Conservation (phyloP, 2,888 invertebrate species). For the Sthenelais limicola region DNA sequence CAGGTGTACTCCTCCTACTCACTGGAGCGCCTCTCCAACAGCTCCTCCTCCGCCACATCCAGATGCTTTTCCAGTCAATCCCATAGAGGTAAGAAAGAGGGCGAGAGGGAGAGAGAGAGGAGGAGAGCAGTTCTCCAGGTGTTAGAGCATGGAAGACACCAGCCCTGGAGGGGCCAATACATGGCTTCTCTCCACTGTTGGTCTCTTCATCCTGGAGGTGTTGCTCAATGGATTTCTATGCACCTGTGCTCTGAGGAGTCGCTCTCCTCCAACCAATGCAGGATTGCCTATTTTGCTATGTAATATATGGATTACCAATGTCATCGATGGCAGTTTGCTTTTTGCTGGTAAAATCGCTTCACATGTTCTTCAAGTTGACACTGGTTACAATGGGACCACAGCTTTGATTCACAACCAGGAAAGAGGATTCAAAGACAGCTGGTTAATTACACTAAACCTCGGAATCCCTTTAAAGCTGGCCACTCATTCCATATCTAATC, state of each 20-base stretch:
- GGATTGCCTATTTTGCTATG: slow-evolving; percentile 13
- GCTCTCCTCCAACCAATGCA: neutral
- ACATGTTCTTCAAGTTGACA: neutral
- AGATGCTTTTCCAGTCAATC: no score
- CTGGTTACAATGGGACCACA: slow-evolving; percentile 8
- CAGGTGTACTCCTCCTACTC: no score
- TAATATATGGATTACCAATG: slow-evolving; percentile 33
- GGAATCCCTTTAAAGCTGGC: slow-evolving; percentile 38
- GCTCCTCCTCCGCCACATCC: no score
- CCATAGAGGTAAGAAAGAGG: no score
- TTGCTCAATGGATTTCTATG: slow-evolving; percentile 15
- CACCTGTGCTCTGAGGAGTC: slow-evolving; percentile 6
- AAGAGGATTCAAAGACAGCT: slow-evolving; percentile 27
- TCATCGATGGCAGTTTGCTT: slow-evolving; percentile 19
- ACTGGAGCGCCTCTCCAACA: no score
- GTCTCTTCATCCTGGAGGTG: slow-evolving; percentile 5
- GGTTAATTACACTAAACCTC: slow-evolving; percentile 36
- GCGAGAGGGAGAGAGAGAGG: no score
- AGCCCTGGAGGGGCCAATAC: neutral
- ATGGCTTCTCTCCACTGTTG: slow-evolving; percentile 3
- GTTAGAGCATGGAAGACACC: no score
- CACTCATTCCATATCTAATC: slow-evolving; percentile 19
- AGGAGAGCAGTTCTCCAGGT: no score
- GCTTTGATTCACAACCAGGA: slow-evolving; percentile 8
- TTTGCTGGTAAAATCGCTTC: slow-evolving; percentile 7